Percentiles rank a stretch among this genome's conserved stretches.
Evolutionary conservation across 1,140 invertebrate genomes (phyloP).

Genomic region (Chelonus insularis): DNA sequence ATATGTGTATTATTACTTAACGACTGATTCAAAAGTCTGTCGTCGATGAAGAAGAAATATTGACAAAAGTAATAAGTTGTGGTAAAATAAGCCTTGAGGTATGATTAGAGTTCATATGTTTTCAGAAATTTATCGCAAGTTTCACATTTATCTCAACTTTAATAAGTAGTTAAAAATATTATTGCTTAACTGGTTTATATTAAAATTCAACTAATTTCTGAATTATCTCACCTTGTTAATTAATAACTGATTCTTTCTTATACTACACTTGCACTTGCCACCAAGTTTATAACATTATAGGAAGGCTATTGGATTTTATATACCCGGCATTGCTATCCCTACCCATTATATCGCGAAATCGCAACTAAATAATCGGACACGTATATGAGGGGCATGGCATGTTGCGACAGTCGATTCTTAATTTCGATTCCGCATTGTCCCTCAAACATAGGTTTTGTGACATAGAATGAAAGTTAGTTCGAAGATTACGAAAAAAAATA

Average conservation of each 20-base stretch:
- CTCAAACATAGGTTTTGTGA: neutral
- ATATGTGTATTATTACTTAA: too few relatives aligned
- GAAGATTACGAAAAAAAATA: too few relatives aligned
- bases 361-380: neutral
- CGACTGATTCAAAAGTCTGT: too few relatives aligned
- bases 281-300: slow-evolving; percentile 1
- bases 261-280: slow-evolving; percentile 25
- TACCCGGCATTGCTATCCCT: slow-evolving; percentile 7
- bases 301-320: slow-evolving; percentile 23
- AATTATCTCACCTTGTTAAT: neutral
- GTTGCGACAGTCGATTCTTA: slow-evolving; percentile 15
- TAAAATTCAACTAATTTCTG: too few relatives aligned
- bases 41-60: too few relatives aligned
- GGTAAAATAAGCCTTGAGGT: too few relatives aligned
- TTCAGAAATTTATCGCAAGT: too few relatives aligned
- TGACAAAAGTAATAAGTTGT: too few relatives aligned
- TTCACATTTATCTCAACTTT: too few relatives aligned
- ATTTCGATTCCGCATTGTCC: slow-evolving; percentile 22
- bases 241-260: neutral
- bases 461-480: slow-evolving; percentile 4
- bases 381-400: neutral
- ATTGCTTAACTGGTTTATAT: too few relatives aligned
- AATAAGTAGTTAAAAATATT: too few relatives aligned
- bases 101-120: too few relatives aligned
- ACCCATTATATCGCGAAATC: slow-evolving; percentile 4